These are phyloP conservation scores for Pomacea canaliculata DNA, from an alignment of 2,888 invertebrate species.

Conservation along the genomic window DNA sequence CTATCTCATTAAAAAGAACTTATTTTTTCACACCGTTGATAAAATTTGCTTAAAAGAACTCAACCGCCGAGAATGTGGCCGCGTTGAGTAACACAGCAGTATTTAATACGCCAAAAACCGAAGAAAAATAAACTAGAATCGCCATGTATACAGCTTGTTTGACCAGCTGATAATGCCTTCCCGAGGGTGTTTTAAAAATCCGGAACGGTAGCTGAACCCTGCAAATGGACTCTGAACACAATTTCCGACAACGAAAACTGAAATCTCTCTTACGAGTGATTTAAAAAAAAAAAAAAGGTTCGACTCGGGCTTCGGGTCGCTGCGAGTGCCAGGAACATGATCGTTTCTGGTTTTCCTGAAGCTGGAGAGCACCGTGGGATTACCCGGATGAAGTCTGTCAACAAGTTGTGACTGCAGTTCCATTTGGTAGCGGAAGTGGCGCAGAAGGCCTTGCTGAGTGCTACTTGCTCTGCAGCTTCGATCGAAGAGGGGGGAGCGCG, in stretches of 20 bases:
- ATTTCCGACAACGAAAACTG: constrained; percentile 2
- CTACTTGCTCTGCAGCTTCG: constrained; percentile 4
- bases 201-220: neutral
- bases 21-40: too few species aligned
- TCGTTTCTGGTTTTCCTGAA: constrained; percentile 12
- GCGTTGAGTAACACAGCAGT: too few species aligned
- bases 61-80: too few species aligned
- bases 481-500: too few species aligned
- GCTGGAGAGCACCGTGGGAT: constrained; percentile 9
- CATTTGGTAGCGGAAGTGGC: constrained; percentile 13
- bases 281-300: neutral
- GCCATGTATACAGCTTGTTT: too few species aligned
- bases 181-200: neutral
- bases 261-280: neutral
- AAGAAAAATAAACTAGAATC: too few species aligned
- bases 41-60: too few species aligned
- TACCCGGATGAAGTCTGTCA: constrained; percentile 23
- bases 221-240: constrained; percentile 7
- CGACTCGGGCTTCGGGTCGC: neutral
- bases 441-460: constrained; percentile 15
- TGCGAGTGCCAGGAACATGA: constrained; percentile 2
- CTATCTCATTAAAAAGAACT: too few species aligned
- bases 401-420: constrained; percentile 14
- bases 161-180: too few species aligned
- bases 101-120: too few species aligned